Base-by-base conservation (phyloP, 2,113 vertebrate genomes). In the Trogon melanurus region DNA sequence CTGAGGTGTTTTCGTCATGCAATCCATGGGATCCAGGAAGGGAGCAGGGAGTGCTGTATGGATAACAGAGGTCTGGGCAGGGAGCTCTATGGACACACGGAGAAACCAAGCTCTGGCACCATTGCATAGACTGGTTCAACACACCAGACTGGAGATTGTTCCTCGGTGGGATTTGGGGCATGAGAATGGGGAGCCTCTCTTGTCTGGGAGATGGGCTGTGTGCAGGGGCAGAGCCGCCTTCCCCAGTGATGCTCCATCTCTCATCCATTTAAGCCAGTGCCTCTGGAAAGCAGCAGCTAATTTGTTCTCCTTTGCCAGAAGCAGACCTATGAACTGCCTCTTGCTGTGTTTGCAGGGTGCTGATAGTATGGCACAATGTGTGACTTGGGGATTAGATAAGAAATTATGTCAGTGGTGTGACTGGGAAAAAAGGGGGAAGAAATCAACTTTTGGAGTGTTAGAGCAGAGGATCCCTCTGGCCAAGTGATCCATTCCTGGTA, bases 331-430 rank as follows among this genome's bases (percentile, higher is more conserved):
- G 32, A 47, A 14, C 54, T 66, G 53, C 75, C 50, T 72, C 61
- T 71, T 4, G 0, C 23, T 34, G 9, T 32, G 38, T n/a, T 69
- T 48, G 23, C 36, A 56, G 51, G 45, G 27, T 54, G 56, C 32
- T 2, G 7, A 0, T 32, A 13, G 0, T 0, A 11, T 23, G 19
- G 21, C n/a, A 57, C 7, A 11, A 0, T 38, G 11, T 41, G 18
- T 15, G 44, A 4, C 10, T 41, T 34, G 7, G 16, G 26, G 9
- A 19, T 41, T 48, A 51, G 32, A 10, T 17, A 47, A 45, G 20
- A 81, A 91, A 62, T 64, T 65, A 58, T 29, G 27, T 26, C 32
- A 38, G 23, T 10, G 25, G n/a, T 0, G 2, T 14, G 34, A 9
- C 16, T 69, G 32, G 61, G 13, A 27, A 25, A 69, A 51, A 9